These are phyloP conservation scores for Serranus cabrilla DNA, from an alignment of 2,797 vertebrate species.

Conservation along the genomic window DNA sequence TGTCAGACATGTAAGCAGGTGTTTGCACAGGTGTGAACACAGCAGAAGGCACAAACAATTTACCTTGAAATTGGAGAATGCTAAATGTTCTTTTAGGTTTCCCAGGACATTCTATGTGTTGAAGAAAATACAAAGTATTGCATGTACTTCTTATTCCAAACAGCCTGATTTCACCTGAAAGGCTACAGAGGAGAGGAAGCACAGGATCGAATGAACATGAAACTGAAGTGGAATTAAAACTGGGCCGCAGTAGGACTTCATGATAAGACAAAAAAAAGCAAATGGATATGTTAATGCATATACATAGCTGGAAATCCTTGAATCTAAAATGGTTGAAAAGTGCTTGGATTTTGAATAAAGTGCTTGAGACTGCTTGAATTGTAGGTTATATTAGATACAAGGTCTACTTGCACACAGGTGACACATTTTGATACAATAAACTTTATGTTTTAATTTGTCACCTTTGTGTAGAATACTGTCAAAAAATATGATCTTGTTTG, in stretches of 20 bases:
- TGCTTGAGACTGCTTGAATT: too few relatives aligned
- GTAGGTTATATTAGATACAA: too few relatives aligned
- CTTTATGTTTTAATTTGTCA: too few relatives aligned
- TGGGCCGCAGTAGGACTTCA: not conserved
- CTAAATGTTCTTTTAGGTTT: conserved; percentile 54
- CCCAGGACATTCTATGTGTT: conserved; percentile 18
- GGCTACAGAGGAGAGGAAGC: conserved; percentile 14
- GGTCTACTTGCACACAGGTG: too few relatives aligned
- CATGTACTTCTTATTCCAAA: conserved; percentile 20
- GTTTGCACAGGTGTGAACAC: conserved; percentile 14
- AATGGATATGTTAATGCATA: not conserved
- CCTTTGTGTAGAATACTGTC: too few relatives aligned
- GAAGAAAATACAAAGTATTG: conserved; percentile 19
- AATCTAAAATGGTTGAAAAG: too few relatives aligned
- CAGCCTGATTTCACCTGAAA: conserved; percentile 14
- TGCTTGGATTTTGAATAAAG: too few relatives aligned
- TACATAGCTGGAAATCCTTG: too few relatives aligned
- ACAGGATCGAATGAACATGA: not conserved
- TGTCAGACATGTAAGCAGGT: conserved; percentile 42
- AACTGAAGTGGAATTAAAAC: conserved; percentile 16
- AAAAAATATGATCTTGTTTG: too few relatives aligned
- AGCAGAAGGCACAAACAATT: conserved; percentile 52
- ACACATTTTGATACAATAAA: too few relatives aligned
- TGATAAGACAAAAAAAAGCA: not conserved
- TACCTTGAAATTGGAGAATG: conserved; percentile 46